Conservation (phyloP, 2,888 invertebrate species). For the Chymomyza fuscimana region DNA sequence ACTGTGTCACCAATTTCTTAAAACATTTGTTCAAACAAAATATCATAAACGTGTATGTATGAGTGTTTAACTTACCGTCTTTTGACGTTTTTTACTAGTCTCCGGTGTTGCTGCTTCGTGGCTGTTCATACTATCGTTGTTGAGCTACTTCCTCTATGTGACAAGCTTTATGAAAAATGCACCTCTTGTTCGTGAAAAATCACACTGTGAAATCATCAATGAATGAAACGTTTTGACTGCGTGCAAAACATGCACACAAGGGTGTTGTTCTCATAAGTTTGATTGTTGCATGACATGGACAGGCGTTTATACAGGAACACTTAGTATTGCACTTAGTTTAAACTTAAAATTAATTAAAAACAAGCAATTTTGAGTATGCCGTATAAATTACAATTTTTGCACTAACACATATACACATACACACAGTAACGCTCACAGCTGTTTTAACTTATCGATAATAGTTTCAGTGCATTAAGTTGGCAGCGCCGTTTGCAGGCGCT, state of each 20-base stretch:
- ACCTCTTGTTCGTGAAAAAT: neutral
- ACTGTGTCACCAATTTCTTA: constrained; percentile 29
- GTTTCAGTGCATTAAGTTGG: neutral
- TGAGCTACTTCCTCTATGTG: neutral
- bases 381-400: constrained; percentile 28
- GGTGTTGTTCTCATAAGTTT: neutral
- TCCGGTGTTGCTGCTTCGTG: constrained; percentile 71
- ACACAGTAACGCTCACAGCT: constrained; percentile 32
- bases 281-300: neutral
- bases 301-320: constrained; percentile 36
- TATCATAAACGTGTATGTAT: neutral
- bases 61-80: constrained; percentile 59
- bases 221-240: constrained; percentile 47
- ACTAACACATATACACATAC: constrained; percentile 22
- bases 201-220: constrained; percentile 30
- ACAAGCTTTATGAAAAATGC: neutral
- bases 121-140: constrained; percentile 5
- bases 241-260: constrained; percentile 3
- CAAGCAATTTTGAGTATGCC: constrained; percentile 14
- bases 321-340: constrained; percentile 37
- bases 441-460: constrained; percentile 47
- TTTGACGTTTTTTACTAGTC: constrained; percentile 74
- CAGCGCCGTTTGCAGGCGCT: neutral
- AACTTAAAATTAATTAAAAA: constrained; percentile 43
- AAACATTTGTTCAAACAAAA: constrained; percentile 55